Evolutionary conservation across 2,888 invertebrate genomes (phyloP).

Genomic region (Theodoxus fluviatilis): DNA sequence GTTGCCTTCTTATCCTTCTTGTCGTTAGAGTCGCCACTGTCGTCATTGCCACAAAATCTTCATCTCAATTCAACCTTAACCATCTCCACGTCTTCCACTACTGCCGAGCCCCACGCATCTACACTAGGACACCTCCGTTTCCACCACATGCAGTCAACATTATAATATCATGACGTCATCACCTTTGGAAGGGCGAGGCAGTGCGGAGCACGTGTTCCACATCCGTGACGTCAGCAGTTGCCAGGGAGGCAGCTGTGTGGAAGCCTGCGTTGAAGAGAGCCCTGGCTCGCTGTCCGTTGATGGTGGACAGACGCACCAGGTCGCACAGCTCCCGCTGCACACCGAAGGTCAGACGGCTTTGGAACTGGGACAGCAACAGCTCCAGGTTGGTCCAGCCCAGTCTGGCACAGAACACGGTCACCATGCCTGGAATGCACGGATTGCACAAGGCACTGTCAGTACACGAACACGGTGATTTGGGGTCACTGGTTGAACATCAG

Average conservation of each 20-base stretch:
- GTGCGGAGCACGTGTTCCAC: constrained; percentile 81
- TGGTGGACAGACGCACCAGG: constrained; percentile 78
- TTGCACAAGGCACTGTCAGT: no score
- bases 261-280: constrained; percentile 83
- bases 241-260: constrained; percentile 79
- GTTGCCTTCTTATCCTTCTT: no score
- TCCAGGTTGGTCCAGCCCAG: constrained; percentile 92
- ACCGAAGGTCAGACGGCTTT: constrained; percentile 91
- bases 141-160: no score
- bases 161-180: background rate
- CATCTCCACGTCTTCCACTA: no score
- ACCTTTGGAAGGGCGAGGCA: constrained; percentile 84
- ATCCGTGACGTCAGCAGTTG: constrained; percentile 74
- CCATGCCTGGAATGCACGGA: constrained; percentile 79
- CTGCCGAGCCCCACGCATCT: no score
- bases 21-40: no score
- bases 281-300: constrained; percentile 86
- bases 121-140: no score
- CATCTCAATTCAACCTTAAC: no score
- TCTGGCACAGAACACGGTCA: constrained; percentile 91
- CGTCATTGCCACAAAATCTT: no score
- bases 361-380: constrained; percentile 88
- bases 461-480: background rate
- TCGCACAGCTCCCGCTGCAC: constrained; percentile 91
- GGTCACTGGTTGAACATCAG: no score